Evolutionary conservation across 2,113 vertebrate genomes (phyloP).

Genomic region (Rhipidura dahli): DNA sequence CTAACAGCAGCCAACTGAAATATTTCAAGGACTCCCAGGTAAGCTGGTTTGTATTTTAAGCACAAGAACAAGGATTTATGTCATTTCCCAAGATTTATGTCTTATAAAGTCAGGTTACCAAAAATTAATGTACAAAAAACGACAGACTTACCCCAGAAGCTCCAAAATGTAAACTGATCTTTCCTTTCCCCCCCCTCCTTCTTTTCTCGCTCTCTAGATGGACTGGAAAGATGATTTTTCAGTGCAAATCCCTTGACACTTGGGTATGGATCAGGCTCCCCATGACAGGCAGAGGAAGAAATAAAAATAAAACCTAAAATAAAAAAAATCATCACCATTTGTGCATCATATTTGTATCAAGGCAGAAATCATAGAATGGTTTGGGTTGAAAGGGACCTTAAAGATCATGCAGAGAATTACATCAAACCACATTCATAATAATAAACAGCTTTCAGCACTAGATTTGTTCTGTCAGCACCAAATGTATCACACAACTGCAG

Average conservation of each 20-base stretch:
- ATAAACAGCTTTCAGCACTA: background rate
- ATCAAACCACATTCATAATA: background rate
- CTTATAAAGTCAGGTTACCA: background rate
- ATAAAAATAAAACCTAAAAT: background rate
- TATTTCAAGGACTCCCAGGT: background rate
- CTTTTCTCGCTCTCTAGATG: background rate
- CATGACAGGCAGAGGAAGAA: background rate
- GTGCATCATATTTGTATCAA: background rate
- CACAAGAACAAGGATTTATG: background rate
- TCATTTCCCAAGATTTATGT: background rate
- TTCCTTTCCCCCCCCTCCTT: fast-evolving
- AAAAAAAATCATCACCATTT: background rate
- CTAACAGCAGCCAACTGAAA: background rate
- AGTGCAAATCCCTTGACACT: background rate
- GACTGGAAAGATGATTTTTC: background rate
- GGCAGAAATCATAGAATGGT: background rate
- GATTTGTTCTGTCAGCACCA: background rate
- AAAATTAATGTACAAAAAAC: background rate
- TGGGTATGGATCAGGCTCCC: background rate
- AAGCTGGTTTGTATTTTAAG: background rate
- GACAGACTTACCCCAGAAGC: background rate
- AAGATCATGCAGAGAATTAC: background rate
- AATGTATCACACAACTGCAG: background rate
- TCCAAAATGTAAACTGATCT: background rate
- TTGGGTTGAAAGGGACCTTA: background rate